Evolutionary conservation across 2,797 vertebrate species (phyloP).

Genomic region (Coccyzus lansbergi): DNA sequence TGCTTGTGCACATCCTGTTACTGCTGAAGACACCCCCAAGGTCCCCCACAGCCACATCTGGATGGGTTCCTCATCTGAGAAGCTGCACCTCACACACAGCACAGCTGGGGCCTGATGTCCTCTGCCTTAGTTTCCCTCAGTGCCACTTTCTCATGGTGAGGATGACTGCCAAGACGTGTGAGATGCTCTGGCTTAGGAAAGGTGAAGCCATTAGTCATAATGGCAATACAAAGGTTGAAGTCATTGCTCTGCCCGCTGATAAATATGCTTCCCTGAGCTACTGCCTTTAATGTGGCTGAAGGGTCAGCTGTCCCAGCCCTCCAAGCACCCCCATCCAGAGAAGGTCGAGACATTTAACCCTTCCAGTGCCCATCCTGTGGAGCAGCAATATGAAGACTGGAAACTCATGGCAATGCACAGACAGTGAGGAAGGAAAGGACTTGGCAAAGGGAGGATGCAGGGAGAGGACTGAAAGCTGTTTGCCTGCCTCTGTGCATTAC

Average conservation of each 20-base stretch:
- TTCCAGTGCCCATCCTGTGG: not conserved
- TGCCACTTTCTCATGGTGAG: not conserved
- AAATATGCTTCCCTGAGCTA: not conserved
- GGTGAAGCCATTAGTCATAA: not conserved
- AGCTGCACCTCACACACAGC: not conserved
- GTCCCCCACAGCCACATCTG: not conserved
- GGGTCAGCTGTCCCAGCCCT: not conserved
- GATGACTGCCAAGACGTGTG: not conserved
- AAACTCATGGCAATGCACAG: accelerated
- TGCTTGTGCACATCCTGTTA: not conserved
- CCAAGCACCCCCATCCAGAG: accelerated
- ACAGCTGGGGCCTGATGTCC: accelerated
- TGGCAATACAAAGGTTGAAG: not conserved
- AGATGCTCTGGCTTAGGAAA: not conserved
- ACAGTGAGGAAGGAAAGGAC: not conserved
- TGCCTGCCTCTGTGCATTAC: not conserved
- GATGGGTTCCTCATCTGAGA: not conserved
- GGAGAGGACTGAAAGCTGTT: not conserved
- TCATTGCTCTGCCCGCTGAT: not conserved
- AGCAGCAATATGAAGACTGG: not conserved
- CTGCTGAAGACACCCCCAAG: not conserved
- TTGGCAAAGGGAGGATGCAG: accelerated
- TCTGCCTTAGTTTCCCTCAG: not conserved
- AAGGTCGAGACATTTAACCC: not conserved
- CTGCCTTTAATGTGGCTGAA: not conserved